Percentiles rank a stretch among this genome's conserved stretches.
Evolutionary conservation across 2,888 invertebrate genomes (phyloP).

Genomic region (Pachycephus smyrnensis): DNA sequence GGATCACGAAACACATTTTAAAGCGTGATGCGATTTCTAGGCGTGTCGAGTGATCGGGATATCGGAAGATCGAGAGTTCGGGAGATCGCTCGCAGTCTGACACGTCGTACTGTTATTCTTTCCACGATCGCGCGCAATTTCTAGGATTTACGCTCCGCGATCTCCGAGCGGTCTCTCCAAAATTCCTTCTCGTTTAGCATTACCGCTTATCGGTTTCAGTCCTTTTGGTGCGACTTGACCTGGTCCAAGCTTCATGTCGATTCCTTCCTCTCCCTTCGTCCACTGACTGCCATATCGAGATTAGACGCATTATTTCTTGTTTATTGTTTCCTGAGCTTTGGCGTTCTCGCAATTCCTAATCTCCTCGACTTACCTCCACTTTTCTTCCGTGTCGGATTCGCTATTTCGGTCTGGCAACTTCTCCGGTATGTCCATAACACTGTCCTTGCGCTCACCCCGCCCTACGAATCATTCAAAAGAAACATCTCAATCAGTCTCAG

Average conservation of each 20-base stretch:
- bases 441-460: constrained; percentile 71
- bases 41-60: too few relatives aligned
- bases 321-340: too few relatives aligned
- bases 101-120: not conserved
- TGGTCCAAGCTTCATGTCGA: constrained; percentile 76
- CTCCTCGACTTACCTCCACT: constrained; percentile 55
- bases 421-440: constrained; percentile 71
- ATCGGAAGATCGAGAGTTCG: too few relatives aligned
- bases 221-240: constrained; percentile 86
- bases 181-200: constrained; percentile 13
- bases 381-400: constrained; percentile 71
- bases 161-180: not conserved
- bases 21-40: too few relatives aligned
- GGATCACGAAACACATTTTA: not conserved
- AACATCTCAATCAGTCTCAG: not conserved
- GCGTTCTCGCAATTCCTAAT: not conserved
- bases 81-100: too few relatives aligned
- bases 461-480: constrained; percentile 40
- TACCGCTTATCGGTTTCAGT: constrained; percentile 72
- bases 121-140: not conserved
- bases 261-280: constrained; percentile 53
- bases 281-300: constrained; percentile 44
- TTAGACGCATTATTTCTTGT: too few relatives aligned
- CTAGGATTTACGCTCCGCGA: not conserved
- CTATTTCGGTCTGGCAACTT: constrained; percentile 70